Base-by-base conservation (phyloP, 2,797 vertebrate genomes). In the Crypturellus tataupa region DNA sequence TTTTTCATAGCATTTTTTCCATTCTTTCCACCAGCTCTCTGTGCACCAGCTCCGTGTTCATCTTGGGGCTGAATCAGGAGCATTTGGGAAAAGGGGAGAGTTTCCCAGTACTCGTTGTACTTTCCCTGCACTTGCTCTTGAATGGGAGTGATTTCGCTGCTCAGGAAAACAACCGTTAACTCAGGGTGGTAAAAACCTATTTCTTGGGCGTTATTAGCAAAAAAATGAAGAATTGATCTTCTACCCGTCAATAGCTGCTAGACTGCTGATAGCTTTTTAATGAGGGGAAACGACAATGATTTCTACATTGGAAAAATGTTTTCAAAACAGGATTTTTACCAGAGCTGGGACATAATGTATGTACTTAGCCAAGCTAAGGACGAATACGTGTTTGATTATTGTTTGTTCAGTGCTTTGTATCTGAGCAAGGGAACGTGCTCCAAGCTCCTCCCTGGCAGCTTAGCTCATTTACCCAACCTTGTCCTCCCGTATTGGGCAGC, bases 221-320 rank as follows among this genome's bases (percentile, higher is more conserved):
- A 64, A 33, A 86, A 53, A 90, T 15, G 59, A 20, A 55, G 90
- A 90, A 86, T 93, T 55, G 80, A 93, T 95, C 90, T 10, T 37
- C 35, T 4, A 2, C 3, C 80, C 68, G 77, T 75, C 77, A 15
- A 71, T 87, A 21, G 58, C 69, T 25, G 78, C 80, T 75, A 60
- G 92, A 40, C 87, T 27, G 83, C 83, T 93, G 94, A 44, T 67
- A 40, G 85, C 85, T 85, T 65, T 81, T 78, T 1, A 9, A 4
- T 9, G 60, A 92, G 79, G 49, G 55, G n/a, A 40, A 65, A 4
- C 51, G 1, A 2, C 0, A 56, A 33, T 75, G 64, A 27, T 31
- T 87, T 49, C 82, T 80, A 0, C 47, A 0, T 37, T 49, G 40
- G 76, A 62, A 87, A 80, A 63, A 53, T 80, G 65, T 31, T 93